These are phyloP conservation scores for Thecocarcelia acutangulata DNA, from an alignment of 2,888 invertebrate genomes.

Conservation along the genomic window DNA sequence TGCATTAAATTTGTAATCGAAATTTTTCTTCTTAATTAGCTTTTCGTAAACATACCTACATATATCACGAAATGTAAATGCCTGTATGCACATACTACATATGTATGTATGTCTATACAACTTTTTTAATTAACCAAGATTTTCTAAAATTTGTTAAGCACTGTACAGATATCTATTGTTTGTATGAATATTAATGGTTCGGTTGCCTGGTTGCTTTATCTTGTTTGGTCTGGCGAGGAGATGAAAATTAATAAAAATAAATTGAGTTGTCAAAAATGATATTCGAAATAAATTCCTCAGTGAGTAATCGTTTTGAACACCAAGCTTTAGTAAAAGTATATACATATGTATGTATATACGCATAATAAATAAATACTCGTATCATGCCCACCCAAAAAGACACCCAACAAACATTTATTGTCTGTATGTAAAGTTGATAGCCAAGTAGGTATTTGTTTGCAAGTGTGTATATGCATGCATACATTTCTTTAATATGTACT, in stretches of 20 bases:
- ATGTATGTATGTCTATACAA: neutral
- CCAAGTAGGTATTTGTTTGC: neutral
- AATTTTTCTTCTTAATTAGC: too few relatives aligned
- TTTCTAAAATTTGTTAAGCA: slow-evolving; percentile 1
- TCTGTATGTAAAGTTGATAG: neutral
- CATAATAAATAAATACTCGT: slow-evolving; percentile 43
- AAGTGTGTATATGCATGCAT: neutral
- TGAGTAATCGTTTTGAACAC: slow-evolving; percentile 80
- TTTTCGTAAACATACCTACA: too few relatives aligned
- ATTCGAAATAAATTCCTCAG: slow-evolving; percentile 81
- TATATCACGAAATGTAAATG: too few relatives aligned
- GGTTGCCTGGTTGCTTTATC: slow-evolving; percentile 39
- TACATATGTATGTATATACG: neutral
- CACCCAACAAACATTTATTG: slow-evolving; percentile 20
- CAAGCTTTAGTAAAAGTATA: slow-evolving; percentile 63
- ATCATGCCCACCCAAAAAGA: slow-evolving; percentile 58
- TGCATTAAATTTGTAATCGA: too few relatives aligned
- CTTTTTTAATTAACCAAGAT: slow-evolving; percentile 2
- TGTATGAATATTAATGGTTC: slow-evolving; percentile 40
- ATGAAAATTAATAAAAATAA: slow-evolving; percentile 82
- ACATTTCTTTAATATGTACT: slow-evolving; percentile 35
- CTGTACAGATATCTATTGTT: slow-evolving; percentile 30
- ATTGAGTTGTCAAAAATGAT: slow-evolving; percentile 82
- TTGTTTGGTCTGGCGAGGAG: slow-evolving; percentile 71
- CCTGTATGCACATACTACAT: too few relatives aligned